These are phyloP conservation scores for Chloropsis hardwickii DNA, from an alignment of 2,113 vertebrate species.

Conservation along the genomic window DNA sequence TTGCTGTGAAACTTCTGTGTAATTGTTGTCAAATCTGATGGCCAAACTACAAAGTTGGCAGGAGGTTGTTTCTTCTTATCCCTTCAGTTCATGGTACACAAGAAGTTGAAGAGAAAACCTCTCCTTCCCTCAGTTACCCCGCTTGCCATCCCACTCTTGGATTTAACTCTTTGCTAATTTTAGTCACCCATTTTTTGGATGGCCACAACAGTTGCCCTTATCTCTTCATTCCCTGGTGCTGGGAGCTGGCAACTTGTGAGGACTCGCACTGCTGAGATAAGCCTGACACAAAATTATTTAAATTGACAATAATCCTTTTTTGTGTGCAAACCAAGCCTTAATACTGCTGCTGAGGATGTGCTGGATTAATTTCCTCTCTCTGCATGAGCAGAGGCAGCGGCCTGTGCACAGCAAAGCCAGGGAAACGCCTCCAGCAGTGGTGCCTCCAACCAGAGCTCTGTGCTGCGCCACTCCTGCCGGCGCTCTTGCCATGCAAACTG, in stretches of 20 bases:
- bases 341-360: background rate
- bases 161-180: background rate
- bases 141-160: background rate
- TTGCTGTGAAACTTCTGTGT: background rate
- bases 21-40: background rate
- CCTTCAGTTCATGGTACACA: background rate
- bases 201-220: background rate
- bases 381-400: background rate
- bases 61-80: background rate
- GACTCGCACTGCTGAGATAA: background rate
- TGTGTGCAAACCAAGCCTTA: background rate
- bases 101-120: background rate
- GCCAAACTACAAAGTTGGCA: background rate
- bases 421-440: background rate
- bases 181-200: background rate
- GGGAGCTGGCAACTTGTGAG: background rate
- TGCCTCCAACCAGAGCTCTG: background rate
- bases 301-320: background rate
- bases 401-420: background rate
- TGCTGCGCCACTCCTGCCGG: rapidly evolving
- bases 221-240: background rate
- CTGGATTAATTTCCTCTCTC: background rate
- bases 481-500: background rate
- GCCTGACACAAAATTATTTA: background rate
- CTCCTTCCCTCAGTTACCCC: background rate